These are phyloP conservation scores for Mimas tiliae DNA, from an alignment of 2,888 invertebrate species.

Conservation along the genomic window DNA sequence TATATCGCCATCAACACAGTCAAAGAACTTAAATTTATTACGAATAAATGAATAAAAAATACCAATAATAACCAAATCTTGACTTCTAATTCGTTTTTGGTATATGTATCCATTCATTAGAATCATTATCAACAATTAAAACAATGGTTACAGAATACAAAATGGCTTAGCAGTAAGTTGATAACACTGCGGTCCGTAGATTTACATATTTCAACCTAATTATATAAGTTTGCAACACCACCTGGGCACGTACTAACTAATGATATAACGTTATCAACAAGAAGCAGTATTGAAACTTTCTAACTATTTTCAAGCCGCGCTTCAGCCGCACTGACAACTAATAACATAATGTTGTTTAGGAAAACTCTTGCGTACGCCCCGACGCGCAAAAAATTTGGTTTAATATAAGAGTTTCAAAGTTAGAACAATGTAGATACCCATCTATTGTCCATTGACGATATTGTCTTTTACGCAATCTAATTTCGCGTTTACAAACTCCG, in stretches of 20 bases:
- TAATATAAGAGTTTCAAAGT: constrained; percentile 10
- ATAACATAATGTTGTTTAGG: not conserved
- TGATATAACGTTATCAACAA: constrained; percentile 39
- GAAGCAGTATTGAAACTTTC: constrained; percentile 25
- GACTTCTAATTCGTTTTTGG: not conserved
- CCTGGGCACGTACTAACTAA: constrained; percentile 39
- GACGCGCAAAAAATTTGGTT: not conserved
- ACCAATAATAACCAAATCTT: not conserved
- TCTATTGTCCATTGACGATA: not conserved
- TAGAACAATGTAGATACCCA: not conserved
- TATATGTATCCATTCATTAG: not conserved
- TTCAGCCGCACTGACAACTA: not conserved
- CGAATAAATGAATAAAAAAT: not conserved
- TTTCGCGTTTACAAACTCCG: constrained; percentile 13
- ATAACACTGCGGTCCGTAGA: constrained; percentile 36
- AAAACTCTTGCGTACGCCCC: not conserved
- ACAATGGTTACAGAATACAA: constrained; percentile 8
- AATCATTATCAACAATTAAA: not conserved
- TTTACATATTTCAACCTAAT: constrained; percentile 53
- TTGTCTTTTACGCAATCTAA: constrained; percentile 11
- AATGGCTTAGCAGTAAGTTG: constrained; percentile 3
- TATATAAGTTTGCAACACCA: constrained; percentile 38
- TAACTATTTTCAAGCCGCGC: not conserved
- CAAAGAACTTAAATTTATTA: no score
- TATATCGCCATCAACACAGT: no score